Conservation (phyloP, 2,113 vertebrate species). For the Scomber colias region DNA sequence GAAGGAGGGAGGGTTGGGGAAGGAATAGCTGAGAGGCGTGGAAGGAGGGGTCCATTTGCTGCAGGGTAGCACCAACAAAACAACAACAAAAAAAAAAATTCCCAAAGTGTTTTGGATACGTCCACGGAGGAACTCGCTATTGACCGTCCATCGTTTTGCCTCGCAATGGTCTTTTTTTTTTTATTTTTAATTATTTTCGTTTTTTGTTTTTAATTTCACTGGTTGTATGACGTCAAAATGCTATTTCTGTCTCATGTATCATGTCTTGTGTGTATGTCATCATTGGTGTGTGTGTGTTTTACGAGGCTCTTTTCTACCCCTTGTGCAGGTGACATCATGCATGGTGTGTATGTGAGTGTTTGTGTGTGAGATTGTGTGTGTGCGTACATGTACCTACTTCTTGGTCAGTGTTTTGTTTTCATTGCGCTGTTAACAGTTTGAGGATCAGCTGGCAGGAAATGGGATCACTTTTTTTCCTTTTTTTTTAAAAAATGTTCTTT, state of each 20-base stretch:
- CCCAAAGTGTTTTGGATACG: conserved; percentile 55
- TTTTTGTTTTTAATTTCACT: conserved; percentile 55
- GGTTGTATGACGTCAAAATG: conserved; percentile 72
- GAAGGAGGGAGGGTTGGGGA: conserved; percentile 43
- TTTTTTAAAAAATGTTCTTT: neutral
- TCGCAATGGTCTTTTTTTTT: conserved; percentile 62
- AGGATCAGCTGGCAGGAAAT: conserved; percentile 7
- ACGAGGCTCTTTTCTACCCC: conserved; percentile 43
- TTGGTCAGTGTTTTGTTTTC: conserved; percentile 73
- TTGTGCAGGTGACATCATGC: conserved; percentile 62
- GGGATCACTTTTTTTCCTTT: neutral
- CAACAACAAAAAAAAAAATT: conserved; percentile 40
- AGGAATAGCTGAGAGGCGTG: conserved; percentile 56
- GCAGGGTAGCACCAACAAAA: conserved; percentile 61
- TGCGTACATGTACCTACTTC: conserved; percentile 60
- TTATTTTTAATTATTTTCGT: conserved; percentile 13
- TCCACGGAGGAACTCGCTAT: conserved; percentile 75
- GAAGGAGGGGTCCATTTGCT: conserved; percentile 64
- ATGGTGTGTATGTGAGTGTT: conserved; percentile 53
- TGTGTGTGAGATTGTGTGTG: conserved; percentile 30
- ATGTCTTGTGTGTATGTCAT: conserved; percentile 48
- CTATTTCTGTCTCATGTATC: conserved; percentile 66
- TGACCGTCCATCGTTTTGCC: conserved; percentile 76
- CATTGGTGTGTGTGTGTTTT: conserved; percentile 54
- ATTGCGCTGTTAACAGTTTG: conserved; percentile 52